Conservation (phyloP, 2,888 invertebrate species). For the Chalcis sispes region DNA sequence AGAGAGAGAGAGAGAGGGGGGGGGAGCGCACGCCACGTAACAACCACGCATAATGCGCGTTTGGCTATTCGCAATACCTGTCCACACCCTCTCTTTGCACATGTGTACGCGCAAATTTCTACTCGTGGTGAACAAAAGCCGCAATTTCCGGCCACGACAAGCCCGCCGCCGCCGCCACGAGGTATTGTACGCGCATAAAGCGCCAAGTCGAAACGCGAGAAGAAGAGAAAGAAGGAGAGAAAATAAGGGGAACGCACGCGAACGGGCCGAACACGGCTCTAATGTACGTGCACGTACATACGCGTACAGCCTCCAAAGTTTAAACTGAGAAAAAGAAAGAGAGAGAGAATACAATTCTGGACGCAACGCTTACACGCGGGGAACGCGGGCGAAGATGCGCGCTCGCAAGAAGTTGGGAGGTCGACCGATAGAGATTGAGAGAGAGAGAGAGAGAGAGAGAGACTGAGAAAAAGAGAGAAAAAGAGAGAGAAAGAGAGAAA, state of each 20-base stretch:
- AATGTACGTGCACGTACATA: not conserved
- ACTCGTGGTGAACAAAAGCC: conserved; percentile 38
- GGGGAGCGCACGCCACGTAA: no score
- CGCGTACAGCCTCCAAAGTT: no score
- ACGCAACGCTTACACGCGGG: not conserved
- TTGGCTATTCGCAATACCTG: conserved; percentile 32
- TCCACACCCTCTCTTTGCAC: no score
- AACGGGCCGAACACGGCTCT: no score
- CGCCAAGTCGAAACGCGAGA: not conserved
- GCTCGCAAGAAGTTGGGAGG: not conserved
- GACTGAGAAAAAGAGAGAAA: not conserved
- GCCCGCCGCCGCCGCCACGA: no score
- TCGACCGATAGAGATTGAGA: not conserved
- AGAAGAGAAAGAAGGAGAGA: no score
- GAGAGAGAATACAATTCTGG: no score
- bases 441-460: not conserved
- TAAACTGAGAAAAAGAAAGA: no score
- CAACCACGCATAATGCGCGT: no score
- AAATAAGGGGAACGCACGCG: no score
- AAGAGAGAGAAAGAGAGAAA: not conserved
- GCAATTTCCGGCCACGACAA: conserved; percentile 35
- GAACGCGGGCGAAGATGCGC: not conserved
- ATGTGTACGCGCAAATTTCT: no score
- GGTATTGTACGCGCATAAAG: not conserved
- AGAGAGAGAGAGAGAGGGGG: no score